These are phyloP conservation scores for Trachelus iudaicus DNA, from an alignment of 2,888 invertebrate genomes.

Conservation along the genomic window DNA sequence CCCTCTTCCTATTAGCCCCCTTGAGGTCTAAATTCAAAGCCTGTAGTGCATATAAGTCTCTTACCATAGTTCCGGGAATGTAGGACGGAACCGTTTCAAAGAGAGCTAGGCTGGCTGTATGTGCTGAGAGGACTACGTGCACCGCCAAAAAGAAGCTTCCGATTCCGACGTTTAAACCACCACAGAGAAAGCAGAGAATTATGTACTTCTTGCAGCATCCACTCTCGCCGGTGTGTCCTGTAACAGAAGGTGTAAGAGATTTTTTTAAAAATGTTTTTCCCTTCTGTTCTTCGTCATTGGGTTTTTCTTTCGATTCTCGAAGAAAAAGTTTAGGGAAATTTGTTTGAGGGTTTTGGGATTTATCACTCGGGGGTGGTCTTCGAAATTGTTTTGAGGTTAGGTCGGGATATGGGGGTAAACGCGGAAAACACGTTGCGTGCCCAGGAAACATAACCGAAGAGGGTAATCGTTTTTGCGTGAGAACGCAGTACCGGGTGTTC, in stretches of 20 bases:
- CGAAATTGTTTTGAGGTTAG: background rate
- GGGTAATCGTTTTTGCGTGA: background rate
- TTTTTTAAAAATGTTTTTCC: background rate
- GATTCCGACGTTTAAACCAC: slow-evolving; percentile 80
- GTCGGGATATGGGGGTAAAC: background rate
- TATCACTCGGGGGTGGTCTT: background rate
- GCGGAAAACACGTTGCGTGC: background rate
- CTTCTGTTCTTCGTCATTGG: background rate
- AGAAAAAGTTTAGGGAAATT: no score
- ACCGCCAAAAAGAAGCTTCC: slow-evolving; percentile 83
- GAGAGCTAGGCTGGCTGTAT: slow-evolving; percentile 72
- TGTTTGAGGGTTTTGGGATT: background rate
- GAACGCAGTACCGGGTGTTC: background rate
- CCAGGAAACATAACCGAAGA: background rate
- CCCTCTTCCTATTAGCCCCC: background rate
- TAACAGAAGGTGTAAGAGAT: background rate
- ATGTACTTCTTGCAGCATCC: slow-evolving; percentile 76
- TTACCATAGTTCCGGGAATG: slow-evolving; percentile 91
- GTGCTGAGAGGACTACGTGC: slow-evolving; percentile 81
- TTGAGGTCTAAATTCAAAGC: background rate
- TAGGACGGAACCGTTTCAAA: slow-evolving; percentile 96
- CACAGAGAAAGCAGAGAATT: slow-evolving; percentile 85
- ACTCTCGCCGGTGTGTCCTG: slow-evolving; percentile 41
- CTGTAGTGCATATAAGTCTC: slow-evolving; percentile 37
- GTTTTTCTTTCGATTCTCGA: no score